These are phyloP conservation scores for Campoplex nolae DNA, from an alignment of 2,888 invertebrate genomes.

Conservation along the genomic window DNA sequence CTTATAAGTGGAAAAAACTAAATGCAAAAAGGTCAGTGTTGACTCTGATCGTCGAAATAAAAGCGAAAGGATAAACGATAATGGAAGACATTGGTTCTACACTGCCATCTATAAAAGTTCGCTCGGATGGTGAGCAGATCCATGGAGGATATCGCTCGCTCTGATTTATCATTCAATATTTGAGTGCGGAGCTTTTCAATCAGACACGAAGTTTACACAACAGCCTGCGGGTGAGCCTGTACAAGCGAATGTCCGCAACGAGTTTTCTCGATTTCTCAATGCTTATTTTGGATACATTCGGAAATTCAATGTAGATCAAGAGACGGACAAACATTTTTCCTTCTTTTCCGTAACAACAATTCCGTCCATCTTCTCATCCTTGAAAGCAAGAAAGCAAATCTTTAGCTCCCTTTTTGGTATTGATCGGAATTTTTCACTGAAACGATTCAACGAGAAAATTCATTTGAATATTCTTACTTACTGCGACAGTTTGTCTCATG, in stretches of 20 bases:
- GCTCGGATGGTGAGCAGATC: conserved; percentile 50
- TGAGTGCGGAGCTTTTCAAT: conserved; percentile 83
- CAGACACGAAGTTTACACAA: conserved; percentile 82
- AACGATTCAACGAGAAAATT: conserved; percentile 57
- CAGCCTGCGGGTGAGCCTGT: conserved; percentile 77
- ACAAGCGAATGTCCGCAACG: conserved; percentile 36
- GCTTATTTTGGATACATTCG: conserved; percentile 36
- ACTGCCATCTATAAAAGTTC: conserved; percentile 9
- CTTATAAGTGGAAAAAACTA: conserved; percentile 19
- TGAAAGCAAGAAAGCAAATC: conserved; percentile 28
- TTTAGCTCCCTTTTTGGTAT: neutral
- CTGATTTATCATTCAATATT: conserved; percentile 83
- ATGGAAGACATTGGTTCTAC: conserved; percentile 51
- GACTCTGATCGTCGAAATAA: conserved; percentile 48
- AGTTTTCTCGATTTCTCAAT: conserved; percentile 62
- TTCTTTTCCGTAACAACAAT: conserved; percentile 69
- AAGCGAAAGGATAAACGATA: conserved; percentile 54
- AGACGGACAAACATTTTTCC: conserved; percentile 80
- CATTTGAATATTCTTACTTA: conserved; percentile 32
- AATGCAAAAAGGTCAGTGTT: conserved; percentile 55
- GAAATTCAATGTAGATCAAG: conserved; percentile 75
- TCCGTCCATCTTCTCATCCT: conserved; percentile 62
- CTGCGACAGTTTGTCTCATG: neutral
- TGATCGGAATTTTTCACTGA: conserved; percentile 33
- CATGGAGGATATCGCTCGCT: conserved; percentile 68